Base-by-base conservation (phyloP, 2,888 invertebrate genomes). In the Pseudoips prasinana region DNA sequence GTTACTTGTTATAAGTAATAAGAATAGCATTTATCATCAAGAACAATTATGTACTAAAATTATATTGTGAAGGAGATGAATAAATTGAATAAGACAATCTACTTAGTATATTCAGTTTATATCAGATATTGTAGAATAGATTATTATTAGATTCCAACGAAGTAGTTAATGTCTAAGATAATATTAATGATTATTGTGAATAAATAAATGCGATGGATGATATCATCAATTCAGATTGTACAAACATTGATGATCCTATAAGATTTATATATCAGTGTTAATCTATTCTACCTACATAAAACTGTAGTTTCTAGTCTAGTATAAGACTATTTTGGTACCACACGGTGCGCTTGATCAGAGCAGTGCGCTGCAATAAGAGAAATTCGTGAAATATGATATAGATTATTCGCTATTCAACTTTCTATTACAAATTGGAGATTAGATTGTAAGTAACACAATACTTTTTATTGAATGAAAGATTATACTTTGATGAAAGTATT, bases 271-370 rank as follows among this genome's bases (percentile, higher is more conserved):
- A 3, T 14, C 14, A 17, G 40, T 56, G 57, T 33, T 18, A 10
- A 40, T 4, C 40, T 54, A 49, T 28, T 29, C 42, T 39, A 43
- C 35, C 35, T 45, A 47, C 31, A 14, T 10, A 34, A 24, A 40
- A 48, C 40, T 25, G 53, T 52, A 26, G 30, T 25, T 38, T 29
- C 30, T 36, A 39, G 37, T 48, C 33, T 44, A 45, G 42, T 40
- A 42, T 10, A 39, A 22, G 32, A 39, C 48, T 57, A 57, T 42
- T 32, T 36, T 22, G 10, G 37, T 38, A 44, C 32, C 36, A 58
- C 55, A 43, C 46, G 11, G 55, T 58, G 47, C 55, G 45, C 50
- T 35, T 17, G 44, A 9, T 34, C 39, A 10, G 18, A 38, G 27
- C 24, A 42, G 40, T 41, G 37, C 41, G 37, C 31, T 22, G 22